phyloP scores from a whole-genome alignment of 2,113 vertebrate species.

The Corvus cornix region DNA sequence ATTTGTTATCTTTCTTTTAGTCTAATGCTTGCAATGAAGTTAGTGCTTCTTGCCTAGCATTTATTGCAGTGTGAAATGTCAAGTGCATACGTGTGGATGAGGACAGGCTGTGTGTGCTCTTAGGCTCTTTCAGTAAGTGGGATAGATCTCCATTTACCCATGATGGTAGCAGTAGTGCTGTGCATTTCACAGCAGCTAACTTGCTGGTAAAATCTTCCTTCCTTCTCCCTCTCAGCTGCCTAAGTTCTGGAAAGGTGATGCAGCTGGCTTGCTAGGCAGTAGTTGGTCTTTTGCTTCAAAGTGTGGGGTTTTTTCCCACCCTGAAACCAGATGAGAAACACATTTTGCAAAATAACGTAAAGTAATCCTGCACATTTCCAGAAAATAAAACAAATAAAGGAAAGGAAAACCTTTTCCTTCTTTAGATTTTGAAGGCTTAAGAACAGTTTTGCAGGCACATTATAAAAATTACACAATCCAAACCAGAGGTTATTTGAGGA shows the following conservation, averaged over 20 bases:
- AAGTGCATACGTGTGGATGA: not conserved
- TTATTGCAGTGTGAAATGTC: not conserved
- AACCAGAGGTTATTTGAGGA: not conserved
- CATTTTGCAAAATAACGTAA: not conserved
- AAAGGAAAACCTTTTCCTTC: not conserved
- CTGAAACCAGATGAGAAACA: not conserved
- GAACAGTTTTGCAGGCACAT: not conserved
- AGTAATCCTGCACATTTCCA: not conserved
- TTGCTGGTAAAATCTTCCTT: not conserved
- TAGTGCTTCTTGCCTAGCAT: not conserved
- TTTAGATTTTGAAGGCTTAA: not conserved
- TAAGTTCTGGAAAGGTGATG: not conserved
- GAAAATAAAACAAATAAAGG: not conserved
- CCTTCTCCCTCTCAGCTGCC: not conserved
- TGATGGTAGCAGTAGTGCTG: not conserved
- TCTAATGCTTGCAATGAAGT: not conserved
- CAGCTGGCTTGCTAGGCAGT: not conserved
- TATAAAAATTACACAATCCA: not conserved
- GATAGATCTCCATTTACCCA: not conserved
- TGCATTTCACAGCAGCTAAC: not conserved
- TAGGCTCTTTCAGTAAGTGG: not conserved
- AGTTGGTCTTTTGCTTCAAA: not conserved
- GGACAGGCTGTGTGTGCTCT: not conserved
- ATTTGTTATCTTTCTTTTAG: not conserved
- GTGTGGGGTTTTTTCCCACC: fast-evolving